Base-by-base conservation (phyloP, 1,140 invertebrate species). In the Cyclargus thomasi region DNA sequence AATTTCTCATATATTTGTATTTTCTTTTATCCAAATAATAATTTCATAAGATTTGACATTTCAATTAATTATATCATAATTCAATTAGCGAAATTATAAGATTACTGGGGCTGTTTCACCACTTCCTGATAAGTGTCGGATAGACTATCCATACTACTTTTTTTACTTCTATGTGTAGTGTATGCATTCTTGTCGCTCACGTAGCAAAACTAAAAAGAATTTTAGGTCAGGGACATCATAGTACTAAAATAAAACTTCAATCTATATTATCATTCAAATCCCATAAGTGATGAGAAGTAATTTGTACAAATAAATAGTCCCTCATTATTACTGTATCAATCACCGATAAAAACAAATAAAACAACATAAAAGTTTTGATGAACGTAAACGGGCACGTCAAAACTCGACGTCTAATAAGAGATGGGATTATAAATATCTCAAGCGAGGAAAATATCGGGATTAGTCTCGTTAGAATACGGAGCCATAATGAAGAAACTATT, bases 401-500 rank as follows among this genome's bases (percentile, higher is more conserved):
- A 59, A 59, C 17, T 18, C 18, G 18, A 21, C 53, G 20, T 20
- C 17, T 20, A 20, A 59, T 59, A 59, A 59, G 55, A 59, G 55
- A 59, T 21, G 39, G 18, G 55, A 59, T 20, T 59, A 59, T 59
- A 20, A 59, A 59, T 59, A 20, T 59, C 20, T 2, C 17, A 20
- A 20, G 18, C 17, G 18, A 21, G 7, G 18, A 20, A 59, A n/a
- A 20, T 59, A 59, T 59, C 55, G 55, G 55, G 55, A 18, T 20
- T 59, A 55, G 53, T 20, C 55, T 59, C 55, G 55, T 59, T 59
- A 59, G 55, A 59, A 59, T 59, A 20, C 55, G 55, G 18, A 17
- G 55, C 55, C 55, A 59, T 59, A 59, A 59, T 59, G 55, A 20
- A 20, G 55, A 59, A 59, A 59, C 55, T 59, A 59, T 59, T 59